These are phyloP conservation scores for Tridacna gigas DNA, from an alignment of 2,888 invertebrate species.

Conservation along the genomic window DNA sequence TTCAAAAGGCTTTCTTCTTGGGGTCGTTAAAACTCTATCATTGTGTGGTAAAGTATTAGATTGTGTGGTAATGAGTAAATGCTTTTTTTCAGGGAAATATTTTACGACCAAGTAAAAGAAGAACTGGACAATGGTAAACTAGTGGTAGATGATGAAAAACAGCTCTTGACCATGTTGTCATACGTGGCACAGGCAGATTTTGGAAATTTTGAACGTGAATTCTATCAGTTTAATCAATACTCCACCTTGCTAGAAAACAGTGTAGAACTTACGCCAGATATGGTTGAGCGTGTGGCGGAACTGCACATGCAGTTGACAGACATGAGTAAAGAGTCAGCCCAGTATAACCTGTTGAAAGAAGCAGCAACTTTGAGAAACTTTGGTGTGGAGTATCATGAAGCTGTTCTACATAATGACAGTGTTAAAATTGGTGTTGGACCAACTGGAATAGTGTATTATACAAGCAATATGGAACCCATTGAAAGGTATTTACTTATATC, in stretches of 20 bases:
- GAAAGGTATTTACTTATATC: constrained; percentile 69
- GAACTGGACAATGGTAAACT: constrained; percentile 88
- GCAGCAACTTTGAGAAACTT: constrained; percentile 92
- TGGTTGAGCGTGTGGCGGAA: constrained; percentile 65
- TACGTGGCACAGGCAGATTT: constrained; percentile 91
- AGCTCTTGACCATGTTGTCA: constrained; percentile 90
- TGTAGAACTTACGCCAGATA: constrained; percentile 53
- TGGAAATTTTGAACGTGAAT: constrained; percentile 87
- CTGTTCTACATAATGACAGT: constrained; percentile 81
- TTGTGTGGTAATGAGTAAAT: background rate
- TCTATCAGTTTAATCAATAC: constrained; percentile 68
- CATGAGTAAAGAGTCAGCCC: constrained; percentile 91
- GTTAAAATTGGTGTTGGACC: constrained; percentile 91
- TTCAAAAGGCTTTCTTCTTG: too few relatives aligned
- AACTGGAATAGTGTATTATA: constrained; percentile 88
- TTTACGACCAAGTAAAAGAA: constrained; percentile 93
- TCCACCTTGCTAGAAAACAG: constrained; percentile 65
- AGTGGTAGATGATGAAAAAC: constrained; percentile 89
- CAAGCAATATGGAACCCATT: constrained; percentile 65
- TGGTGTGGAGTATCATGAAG: constrained; percentile 92
- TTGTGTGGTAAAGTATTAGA: background rate
- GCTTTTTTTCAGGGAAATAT: constrained; percentile 88
- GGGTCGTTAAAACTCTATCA: background rate
- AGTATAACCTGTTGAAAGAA: constrained; percentile 93
- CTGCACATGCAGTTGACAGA: constrained; percentile 85